Conservation (phyloP, 2,888 invertebrate genomes). For the Eupithecia subumbrata region DNA sequence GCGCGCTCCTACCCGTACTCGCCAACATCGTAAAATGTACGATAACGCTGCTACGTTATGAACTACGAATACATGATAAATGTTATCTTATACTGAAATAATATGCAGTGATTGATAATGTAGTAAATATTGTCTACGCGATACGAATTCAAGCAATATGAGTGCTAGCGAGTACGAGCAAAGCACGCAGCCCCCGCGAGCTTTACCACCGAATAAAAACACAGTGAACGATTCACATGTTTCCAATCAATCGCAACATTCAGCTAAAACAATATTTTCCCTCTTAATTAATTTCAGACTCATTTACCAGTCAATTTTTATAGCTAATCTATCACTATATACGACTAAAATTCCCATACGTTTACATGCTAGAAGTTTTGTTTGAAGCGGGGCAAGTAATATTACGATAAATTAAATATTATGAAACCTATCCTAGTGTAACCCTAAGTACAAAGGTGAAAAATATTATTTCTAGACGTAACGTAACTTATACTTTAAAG, state of each 20-base stretch:
- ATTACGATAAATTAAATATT: conserved; percentile 56
- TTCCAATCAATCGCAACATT: conserved; percentile 40
- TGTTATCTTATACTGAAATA: conserved; percentile 14
- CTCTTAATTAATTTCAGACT: conserved; percentile 73
- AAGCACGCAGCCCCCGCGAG: conserved; percentile 14
- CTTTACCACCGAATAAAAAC: conserved; percentile 29
- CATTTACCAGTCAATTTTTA: conserved; percentile 65
- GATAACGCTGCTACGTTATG: neutral
- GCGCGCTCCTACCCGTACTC: conserved; percentile 28
- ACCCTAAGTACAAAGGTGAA: conserved; percentile 73
- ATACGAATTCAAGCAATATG: conserved; percentile 16
- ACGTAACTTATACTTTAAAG: conserved; percentile 54
- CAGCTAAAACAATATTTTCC: conserved; percentile 67
- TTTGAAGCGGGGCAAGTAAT: conserved; percentile 63
- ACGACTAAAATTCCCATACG: conserved; percentile 57
- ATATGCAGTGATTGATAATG: conserved; percentile 17
- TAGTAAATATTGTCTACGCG: conserved; percentile 4
- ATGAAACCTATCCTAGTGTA: conserved; percentile 59
- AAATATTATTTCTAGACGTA: conserved; percentile 63
- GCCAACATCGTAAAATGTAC: conserved; percentile 19
- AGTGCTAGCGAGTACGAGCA: conserved; percentile 14
- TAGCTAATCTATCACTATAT: conserved; percentile 67
- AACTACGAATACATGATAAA: conserved; percentile 11
- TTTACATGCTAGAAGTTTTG: conserved; percentile 61
- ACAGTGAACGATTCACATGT: conserved; percentile 22